Conservation (phyloP, 2,888 invertebrate species). For the Beris morrisii region DNA sequence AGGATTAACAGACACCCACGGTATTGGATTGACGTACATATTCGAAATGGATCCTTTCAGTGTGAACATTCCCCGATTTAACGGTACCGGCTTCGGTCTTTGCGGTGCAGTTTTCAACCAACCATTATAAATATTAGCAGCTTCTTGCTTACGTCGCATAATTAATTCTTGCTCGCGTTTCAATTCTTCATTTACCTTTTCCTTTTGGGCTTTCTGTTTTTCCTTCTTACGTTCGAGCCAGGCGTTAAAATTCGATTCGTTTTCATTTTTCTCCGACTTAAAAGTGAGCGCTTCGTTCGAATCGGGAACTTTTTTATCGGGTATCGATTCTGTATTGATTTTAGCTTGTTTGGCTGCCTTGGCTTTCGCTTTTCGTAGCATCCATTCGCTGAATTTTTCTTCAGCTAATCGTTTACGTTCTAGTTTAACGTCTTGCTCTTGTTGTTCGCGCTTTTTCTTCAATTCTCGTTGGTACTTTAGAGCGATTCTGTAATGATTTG, state of each 20-base stretch:
- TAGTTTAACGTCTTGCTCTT: slow-evolving; percentile 41
- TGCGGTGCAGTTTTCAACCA: slow-evolving; percentile 49
- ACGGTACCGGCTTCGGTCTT: slow-evolving; percentile 54
- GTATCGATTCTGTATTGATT: slow-evolving; percentile 30
- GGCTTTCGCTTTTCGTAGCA: slow-evolving; percentile 42
- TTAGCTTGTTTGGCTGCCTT: slow-evolving; percentile 32
- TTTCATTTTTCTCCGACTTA: neutral
- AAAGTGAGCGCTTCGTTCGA: neutral
- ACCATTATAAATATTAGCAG: slow-evolving; percentile 46
- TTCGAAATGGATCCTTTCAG: slow-evolving; percentile 51
- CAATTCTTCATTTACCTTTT: slow-evolving; percentile 37
- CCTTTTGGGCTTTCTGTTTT: slow-evolving; percentile 43
- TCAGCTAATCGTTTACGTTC: slow-evolving; percentile 45
- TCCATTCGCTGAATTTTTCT: slow-evolving; percentile 48
- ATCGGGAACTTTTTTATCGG: neutral
- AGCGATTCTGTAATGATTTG: slow-evolving; percentile 19
- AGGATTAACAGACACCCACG: slow-evolving; percentile 44
- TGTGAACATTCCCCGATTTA: slow-evolving; percentile 52
- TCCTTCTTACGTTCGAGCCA: slow-evolving; percentile 45
- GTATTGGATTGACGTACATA: slow-evolving; percentile 50
- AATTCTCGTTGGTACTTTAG: slow-evolving; percentile 41
- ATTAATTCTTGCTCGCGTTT: slow-evolving; percentile 38
- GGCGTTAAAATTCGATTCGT: slow-evolving; percentile 41
- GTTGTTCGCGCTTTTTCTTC: slow-evolving; percentile 31
- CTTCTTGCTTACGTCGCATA: slow-evolving; percentile 39